Evolutionary conservation across 2,797 vertebrate species (phyloP).

Genomic region (Astyanax mexicanus): DNA sequence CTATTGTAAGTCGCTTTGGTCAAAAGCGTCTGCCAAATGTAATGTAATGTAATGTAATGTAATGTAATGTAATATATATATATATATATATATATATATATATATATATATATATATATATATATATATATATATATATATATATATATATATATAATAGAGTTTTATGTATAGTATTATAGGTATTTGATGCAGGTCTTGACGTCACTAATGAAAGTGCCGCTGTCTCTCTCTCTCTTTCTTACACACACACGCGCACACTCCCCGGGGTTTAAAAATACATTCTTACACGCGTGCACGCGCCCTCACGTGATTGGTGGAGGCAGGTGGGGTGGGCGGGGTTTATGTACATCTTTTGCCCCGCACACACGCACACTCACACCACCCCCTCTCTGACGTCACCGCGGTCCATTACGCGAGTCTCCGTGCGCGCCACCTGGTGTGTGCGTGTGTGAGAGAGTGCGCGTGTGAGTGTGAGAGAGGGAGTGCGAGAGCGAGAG

Average conservation of each 20-base stretch:
- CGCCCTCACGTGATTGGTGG: constrained; percentile 20
- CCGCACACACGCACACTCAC: neutral
- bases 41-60: too few species aligned
- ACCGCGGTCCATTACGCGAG: constrained; percentile 52
- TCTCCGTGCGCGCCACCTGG: constrained; percentile 44
- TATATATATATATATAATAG: too few species aligned
- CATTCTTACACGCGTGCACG: constrained; percentile 44
- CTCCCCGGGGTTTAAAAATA: constrained; percentile 3
- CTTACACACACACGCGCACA: neutral
- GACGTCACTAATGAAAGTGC: neutral
- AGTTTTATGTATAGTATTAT: neutral
- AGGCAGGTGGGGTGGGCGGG: neutral
- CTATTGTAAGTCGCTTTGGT: too few species aligned
- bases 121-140: neutral
- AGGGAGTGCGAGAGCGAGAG: neutral
- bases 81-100: too few species aligned
- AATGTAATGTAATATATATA: too few species aligned
- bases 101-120: constrained; percentile 7
- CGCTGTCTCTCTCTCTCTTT: neutral
- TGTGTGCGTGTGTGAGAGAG: constrained; percentile 35
- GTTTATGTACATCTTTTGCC: constrained; percentile 19
- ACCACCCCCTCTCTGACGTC: constrained; percentile 57
- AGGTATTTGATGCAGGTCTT: neutral
- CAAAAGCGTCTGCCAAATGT: too few species aligned
- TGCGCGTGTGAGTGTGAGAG: constrained; percentile 7